Base-by-base conservation (phyloP, 2,888 invertebrate species). In the Hypolimnas misippus region DNA sequence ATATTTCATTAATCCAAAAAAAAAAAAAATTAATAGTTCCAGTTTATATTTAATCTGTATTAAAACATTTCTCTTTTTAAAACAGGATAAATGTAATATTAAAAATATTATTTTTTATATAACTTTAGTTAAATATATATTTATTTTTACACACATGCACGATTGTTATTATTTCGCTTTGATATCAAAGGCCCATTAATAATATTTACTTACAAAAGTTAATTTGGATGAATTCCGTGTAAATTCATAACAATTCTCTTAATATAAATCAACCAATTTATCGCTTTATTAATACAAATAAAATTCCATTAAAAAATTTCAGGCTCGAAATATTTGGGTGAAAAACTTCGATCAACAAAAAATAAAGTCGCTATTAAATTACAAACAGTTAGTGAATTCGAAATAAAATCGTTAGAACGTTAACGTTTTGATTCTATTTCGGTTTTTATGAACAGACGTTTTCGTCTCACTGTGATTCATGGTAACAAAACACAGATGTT, bases 391-490 rank as follows among this genome's bases (percentile, higher is more conserved):
- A 56, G 57, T 38, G 57, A 57, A 54, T 44, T 56, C 42, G 63
- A 60, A 70, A 69, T 69, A 70, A 71, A 70, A 68, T 69, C 62
- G 53, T 56, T 55, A 64, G 53, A 65, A 69, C 63, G 60, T 66
- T 67, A 67, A 65, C 65, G 65, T 66, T 68, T 53, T 57, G 51
- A 63, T 66, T 73, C 77, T 77, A 77, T 77, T 77, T 77, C 60
- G 55, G 73, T 73, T 70, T 72, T 75, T 74, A 76, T 72, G 69
- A 66, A 67, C 62, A 65, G 67, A 65, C 63, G 68, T 63, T 66
- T 70, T 66, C 67, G 62, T 66, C 58, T 29, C 56, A 68, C 67
- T 63, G 65, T 72, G 73, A 73, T 70, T 73, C 70, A 71, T 50
- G 63, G 59, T 53, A 55, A 65, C 67, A 61, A 55, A 68, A 65